These are phyloP conservation scores for Mormoops blainvillei DNA, from an alignment of 2,113 vertebrate genomes.

Conservation along the genomic window DNA sequence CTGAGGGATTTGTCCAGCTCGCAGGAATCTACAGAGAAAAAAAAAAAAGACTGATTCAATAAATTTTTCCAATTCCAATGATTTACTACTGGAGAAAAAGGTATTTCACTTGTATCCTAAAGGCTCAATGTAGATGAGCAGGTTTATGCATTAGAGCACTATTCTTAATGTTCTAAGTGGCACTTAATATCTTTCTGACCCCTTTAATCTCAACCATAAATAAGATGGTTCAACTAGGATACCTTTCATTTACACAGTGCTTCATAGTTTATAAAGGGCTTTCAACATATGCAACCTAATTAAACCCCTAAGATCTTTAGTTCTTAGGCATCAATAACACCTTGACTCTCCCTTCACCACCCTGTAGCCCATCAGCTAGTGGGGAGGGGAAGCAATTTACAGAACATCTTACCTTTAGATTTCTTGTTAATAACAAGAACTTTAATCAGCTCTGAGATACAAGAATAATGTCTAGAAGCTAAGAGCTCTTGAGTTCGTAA, in stretches of 20 bases:
- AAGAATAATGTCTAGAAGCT: not conserved
- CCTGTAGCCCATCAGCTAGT: not conserved
- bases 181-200: not conserved
- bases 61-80: not conserved
- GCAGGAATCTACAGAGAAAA: slow-evolving; percentile 85
- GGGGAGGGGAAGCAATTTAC: not conserved
- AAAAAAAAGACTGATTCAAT: not conserved
- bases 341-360: not conserved
- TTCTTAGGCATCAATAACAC: not conserved
- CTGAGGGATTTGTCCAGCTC: slow-evolving; percentile 93
- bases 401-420: not conserved
- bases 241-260: not conserved
- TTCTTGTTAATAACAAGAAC: not conserved
- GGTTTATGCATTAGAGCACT: not conserved
- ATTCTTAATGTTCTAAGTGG: not conserved
- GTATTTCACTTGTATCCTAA: not conserved
- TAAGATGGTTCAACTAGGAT: not conserved
- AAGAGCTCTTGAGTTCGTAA: not conserved
- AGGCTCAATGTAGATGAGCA: not conserved
- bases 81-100: not conserved
- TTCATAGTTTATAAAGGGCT: not conserved
- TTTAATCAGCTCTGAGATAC: not conserved
- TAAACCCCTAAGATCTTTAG: not conserved
- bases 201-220: not conserved
- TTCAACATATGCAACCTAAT: not conserved